A percentile compares a stretch with the other conserved stretches of the same genome.
Evolutionary conservation across 2,113 vertebrate genomes (phyloP).

Genomic region (Microtus pennsylvanicus): DNA sequence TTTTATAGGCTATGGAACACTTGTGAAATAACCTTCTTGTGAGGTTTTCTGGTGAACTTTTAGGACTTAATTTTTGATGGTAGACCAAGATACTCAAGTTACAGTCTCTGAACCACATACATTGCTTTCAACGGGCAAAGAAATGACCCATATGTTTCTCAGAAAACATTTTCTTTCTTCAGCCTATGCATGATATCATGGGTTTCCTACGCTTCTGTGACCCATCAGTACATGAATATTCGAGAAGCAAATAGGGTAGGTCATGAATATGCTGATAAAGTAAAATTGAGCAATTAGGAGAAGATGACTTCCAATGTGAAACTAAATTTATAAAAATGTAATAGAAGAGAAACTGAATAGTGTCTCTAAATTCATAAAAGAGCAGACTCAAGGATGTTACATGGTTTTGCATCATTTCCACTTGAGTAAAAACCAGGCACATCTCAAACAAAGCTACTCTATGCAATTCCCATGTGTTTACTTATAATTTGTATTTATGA

Average conservation of each 20-base stretch:
- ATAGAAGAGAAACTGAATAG: not conserved
- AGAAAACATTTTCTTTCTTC: not conserved
- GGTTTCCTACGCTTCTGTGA: constrained; percentile 3
- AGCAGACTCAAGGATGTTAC: not conserved
- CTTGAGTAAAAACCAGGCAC: constrained; percentile 3
- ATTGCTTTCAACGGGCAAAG: constrained; percentile 7
- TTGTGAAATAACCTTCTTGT: not conserved
- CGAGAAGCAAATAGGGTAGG: not conserved
- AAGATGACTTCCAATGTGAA: constrained; percentile 53
- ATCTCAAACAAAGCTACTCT: not conserved
- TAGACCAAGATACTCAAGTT: constrained; percentile 19
- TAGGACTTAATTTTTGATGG: not conserved
- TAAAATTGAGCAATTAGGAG: constrained; percentile 14
- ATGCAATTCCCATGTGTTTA: not conserved
- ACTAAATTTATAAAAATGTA: constrained; percentile 36
- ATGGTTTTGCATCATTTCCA: constrained; percentile 20
- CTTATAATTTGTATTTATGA: constrained; percentile 34
- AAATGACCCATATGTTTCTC: not conserved
- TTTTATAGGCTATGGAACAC: not conserved
- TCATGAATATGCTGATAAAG: constrained; percentile 36
- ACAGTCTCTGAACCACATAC: not conserved
- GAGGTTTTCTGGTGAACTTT: constrained; percentile 1
- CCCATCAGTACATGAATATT: not conserved
- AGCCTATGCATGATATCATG: not conserved
- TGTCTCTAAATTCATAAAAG: constrained; percentile 45